Evolutionary conservation across 2,888 invertebrate species (phyloP), one percentile per base, ranked within the genome.

Genomic region (Prenolepis imparis): DNA sequence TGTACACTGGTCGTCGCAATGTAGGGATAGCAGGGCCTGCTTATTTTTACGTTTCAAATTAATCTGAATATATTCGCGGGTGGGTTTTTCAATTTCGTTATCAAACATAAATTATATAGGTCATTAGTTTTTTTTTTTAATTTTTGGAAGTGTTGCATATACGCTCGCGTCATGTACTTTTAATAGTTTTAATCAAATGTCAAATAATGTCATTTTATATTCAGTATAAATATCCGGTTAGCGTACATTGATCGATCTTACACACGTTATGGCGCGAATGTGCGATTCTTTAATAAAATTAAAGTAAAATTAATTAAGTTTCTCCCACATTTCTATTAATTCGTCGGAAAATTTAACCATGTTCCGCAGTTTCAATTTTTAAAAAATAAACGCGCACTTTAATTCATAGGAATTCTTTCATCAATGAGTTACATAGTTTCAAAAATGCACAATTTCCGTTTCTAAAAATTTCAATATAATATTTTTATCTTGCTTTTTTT

Each of bases 11-110:
- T 68, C 41, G 4, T 67, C 28, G 39, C 55, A 18, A 41, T 68
- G 55, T 68, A 77, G 55, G n/a, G 57, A 57, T 68, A 57, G 12
- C 3, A 18, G 39, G 39, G 28, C 21, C 24, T 77, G 68, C 57
- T 67, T 77, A 68, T 57, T 44, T 67, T 64, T 18, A 55, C n/a
- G 67, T 55, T 12, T 55, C 9, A 41, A 77, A 67, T 41, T 68
- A 48, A 67, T 77, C 32, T 52, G 39, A 8, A 75, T 36, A 36
- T 36, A 36, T 66, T n/a, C 18, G 44, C 44, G 52, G 55, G 12
- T 5, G 15, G 39, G 55, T 55, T 68, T 52, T 52, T 21, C 18
- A 57, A 55, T 77, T 67, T 77, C 4, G 39, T 28, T 41, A n/a
- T 55, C 3, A 55, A 68, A 68, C n/a, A n/a, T 57, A 55, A 75